phyloP scores from a whole-genome alignment of 2,113 vertebrate genomes.

The Malaclemys terrapin region DNA sequence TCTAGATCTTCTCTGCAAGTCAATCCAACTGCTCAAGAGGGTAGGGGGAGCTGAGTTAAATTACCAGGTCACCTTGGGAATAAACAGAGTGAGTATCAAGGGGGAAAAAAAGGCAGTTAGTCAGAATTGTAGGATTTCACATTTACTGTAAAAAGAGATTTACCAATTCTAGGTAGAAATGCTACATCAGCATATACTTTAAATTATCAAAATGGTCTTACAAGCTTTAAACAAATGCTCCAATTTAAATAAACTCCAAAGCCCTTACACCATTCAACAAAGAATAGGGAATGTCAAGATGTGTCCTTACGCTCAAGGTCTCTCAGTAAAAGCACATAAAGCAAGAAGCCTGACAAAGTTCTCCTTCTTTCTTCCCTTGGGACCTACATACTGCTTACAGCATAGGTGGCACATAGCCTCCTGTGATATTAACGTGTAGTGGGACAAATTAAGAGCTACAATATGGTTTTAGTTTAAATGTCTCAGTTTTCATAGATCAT shows the following conservation, averaged over 20 bases:
- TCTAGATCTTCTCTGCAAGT: not conserved
- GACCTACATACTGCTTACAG: not conserved
- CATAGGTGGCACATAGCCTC: not conserved
- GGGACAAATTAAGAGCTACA: rapidly evolving
- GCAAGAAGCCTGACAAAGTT: not conserved
- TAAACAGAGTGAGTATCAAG: not conserved
- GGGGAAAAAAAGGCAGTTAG: not conserved
- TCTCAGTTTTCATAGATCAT: not conserved
- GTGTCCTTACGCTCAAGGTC: not conserved
- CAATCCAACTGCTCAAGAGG: not conserved
- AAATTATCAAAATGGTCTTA: not conserved
- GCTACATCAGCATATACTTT: not conserved
- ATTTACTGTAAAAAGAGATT: not conserved
- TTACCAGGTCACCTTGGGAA: not conserved
- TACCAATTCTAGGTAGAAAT: not conserved
- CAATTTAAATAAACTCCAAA: not conserved
- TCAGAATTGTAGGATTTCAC: not conserved
- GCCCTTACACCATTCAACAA: rapidly evolving
- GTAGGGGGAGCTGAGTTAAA: not conserved
- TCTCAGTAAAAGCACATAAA: not conserved
- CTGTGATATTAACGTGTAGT: rapidly evolving
- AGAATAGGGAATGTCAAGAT: not conserved
- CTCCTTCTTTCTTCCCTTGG: not conserved
- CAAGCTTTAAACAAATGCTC: rapidly evolving
- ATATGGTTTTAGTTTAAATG: not conserved